Evolutionary conservation across 2,888 invertebrate species (phyloP).

Genomic region (Margaritifera margaritifera): DNA sequence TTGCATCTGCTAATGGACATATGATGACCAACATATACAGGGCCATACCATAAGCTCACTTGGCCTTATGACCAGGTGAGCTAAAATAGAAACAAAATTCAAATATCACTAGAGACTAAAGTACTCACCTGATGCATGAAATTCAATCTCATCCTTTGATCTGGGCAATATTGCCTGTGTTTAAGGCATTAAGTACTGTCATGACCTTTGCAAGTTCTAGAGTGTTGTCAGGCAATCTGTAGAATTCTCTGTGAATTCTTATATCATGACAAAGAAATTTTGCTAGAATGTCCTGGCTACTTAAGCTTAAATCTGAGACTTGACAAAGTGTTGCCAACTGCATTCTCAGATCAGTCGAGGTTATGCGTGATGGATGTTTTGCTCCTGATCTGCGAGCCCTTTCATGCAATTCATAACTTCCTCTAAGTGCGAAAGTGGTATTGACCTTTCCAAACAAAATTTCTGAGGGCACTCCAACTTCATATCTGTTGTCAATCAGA

Average conservation of each 20-base stretch:
- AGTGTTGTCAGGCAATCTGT: conserved; percentile 24
- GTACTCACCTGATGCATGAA: not conserved
- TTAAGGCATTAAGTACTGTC: conserved; percentile 17
- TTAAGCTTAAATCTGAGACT: conserved; percentile 26
- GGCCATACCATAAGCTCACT: too few species aligned
- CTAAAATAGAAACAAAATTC: too few species aligned
- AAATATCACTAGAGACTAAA: too few species aligned
- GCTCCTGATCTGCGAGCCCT: conserved; percentile 7
- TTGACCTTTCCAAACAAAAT: too few species aligned
- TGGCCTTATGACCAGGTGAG: too few species aligned
- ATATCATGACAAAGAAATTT: conserved; percentile 35
- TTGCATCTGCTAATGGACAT: too few species aligned
- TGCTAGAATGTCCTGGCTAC: conserved; percentile 26
- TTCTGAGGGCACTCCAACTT: too few species aligned
- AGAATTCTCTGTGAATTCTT: conserved; percentile 26
- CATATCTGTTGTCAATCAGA: too few species aligned
- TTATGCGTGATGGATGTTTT: conserved; percentile 16
- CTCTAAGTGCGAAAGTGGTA: conserved; percentile 3
- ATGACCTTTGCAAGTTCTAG: conserved; percentile 28
- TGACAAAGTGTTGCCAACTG: conserved; percentile 36
- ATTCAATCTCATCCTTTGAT: conserved; percentile 2
- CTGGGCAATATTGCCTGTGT: conserved; percentile 12
- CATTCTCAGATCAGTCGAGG: conserved; percentile 31
- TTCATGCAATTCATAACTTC: conserved; percentile 21
- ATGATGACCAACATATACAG: too few species aligned